Evolutionary conservation across 2,797 vertebrate species (phyloP).

Genomic region (Bryconaethiops microstoma): DNA sequence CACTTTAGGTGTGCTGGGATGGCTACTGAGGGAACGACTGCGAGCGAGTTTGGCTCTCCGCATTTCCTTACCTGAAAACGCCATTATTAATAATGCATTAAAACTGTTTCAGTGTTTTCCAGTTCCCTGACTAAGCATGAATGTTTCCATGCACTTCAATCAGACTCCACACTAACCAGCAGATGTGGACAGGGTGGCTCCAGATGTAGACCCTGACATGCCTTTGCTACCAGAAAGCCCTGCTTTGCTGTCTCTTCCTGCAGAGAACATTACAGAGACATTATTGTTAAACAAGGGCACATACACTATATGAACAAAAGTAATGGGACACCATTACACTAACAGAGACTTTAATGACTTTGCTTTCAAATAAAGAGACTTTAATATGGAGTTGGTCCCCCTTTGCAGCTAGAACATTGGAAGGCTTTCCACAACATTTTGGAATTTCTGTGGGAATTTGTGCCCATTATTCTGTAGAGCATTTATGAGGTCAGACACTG

Average conservation of each 20-base stretch:
- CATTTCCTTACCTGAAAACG: constrained; percentile 86
- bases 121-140: neutral
- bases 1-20: constrained; percentile 86
- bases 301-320: neutral
- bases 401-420: too few species aligned
- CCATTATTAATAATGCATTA: constrained; percentile 45
- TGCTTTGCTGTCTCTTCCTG: constrained; percentile 89
- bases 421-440: too few species aligned
- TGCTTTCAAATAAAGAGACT: too few species aligned
- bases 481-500: too few species aligned
- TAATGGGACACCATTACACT: too few species aligned
- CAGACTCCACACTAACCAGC: constrained; percentile 65
- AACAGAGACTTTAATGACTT: too few species aligned
- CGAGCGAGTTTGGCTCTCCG: constrained; percentile 91
- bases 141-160: neutral
- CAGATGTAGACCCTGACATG: constrained; percentile 81
- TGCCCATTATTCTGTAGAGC: too few species aligned
- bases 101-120: neutral
- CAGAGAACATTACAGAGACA: constrained; percentile 56
- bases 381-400: too few species aligned
- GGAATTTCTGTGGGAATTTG: too few species aligned
- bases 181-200: constrained; percentile 72
- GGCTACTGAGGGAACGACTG: constrained; percentile 93
- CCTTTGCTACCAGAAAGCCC: constrained; percentile 80
- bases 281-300: constrained; percentile 1